A percentile compares a stretch with the other conserved stretches of the same genome.
Evolutionary conservation across 2,113 vertebrate species (phyloP).

Genomic region (Porphyrio hochstetteri): DNA sequence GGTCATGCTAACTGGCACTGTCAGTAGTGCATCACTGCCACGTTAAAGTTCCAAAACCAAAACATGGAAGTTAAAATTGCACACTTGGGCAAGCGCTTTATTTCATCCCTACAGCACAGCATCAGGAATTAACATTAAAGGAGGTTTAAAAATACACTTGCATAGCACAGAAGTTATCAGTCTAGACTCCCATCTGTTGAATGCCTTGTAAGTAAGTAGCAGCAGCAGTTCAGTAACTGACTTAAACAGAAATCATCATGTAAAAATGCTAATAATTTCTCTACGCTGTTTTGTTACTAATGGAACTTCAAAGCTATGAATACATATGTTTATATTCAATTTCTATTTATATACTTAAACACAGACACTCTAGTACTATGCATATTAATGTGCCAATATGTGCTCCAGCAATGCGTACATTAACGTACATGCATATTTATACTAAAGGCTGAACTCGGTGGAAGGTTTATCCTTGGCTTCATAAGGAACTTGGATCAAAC

Average conservation of each 20-base stretch:
- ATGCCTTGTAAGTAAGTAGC: background rate
- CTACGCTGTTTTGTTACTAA: background rate
- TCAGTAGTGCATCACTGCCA: background rate
- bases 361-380: background rate
- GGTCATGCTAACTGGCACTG: background rate
- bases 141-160: conserved; percentile 27
- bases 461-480: background rate
- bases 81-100: background rate
- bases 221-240: background rate
- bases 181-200: conserved; percentile 47
- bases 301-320: conserved; percentile 15
- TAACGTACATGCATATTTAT: background rate
- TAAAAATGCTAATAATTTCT: conserved; percentile 48
- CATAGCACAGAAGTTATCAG: background rate
- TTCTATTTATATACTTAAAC: conserved; percentile 40
- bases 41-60: background rate
- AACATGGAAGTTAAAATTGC: background rate
- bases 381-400: background rate
- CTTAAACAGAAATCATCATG: conserved; percentile 2
- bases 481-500: background rate
- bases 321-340: conserved; percentile 22
- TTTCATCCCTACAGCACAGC: background rate
- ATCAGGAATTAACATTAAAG: background rate
- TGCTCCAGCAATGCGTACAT: background rate
- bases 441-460: background rate